Evolutionary conservation across 2,113 vertebrate genomes (phyloP), one percentile per base, ranked within the genome.

Genomic region (Siphamia tubifer): DNA sequence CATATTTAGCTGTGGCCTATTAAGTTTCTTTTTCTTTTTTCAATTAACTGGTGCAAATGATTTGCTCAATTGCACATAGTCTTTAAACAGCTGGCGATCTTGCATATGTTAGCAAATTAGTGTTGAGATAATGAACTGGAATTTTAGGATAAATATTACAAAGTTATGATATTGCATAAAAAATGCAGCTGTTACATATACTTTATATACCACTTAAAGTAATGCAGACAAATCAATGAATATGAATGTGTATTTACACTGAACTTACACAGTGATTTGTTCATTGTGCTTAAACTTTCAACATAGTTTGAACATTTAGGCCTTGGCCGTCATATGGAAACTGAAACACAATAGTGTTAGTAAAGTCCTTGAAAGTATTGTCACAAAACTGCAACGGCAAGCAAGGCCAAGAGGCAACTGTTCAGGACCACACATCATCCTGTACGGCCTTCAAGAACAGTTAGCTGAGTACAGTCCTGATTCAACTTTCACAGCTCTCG

Each of bases 331-430:
- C 5, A 6, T 32, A 70, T 65, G 69, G 74, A 61, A 83, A 43
- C 36, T 53, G n/a, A 79, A 45, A 76, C 51, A 79, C 77, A 74
- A 57, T 31, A 52, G 36, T 56, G 44, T 44, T 48, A 12, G 57
- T 67, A 88, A 90, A 89, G 74, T 24, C 89, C 89, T 87, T 91
- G 89, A 79, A 87, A 79, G 71, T 78, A 71, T 79, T 79, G 79
- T 83, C 49, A 81, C 74, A 82, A 87, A 92, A 90, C 79, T 93
- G 88, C 85, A 87, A 79, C 89, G 79, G 77, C 66, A 90, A 87
- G 89, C 89, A 90, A 87, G 88, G 88, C 84, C 79, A 73, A 53
- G 68, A 83, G 77, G 81, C 61, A 53, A 67, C 49, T 51, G 54
- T 74, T 71, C 60, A 81, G 64, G 71, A 84, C 69, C 60, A 86